phyloP scores from a whole-genome alignment of 1,140 invertebrate genomes.

The Brachionus koreanus region DNA sequence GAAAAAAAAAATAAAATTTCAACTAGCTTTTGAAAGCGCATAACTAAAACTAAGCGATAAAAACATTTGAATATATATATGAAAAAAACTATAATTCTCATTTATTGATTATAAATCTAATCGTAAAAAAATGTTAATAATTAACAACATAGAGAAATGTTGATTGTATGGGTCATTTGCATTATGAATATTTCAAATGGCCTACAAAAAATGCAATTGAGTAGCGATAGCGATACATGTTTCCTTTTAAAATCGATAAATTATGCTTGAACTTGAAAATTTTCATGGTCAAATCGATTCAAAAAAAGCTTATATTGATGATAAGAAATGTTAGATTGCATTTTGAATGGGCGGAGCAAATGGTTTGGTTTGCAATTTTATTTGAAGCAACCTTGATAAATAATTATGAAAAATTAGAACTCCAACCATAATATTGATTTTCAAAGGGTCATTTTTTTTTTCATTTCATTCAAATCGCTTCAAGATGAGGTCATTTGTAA shows the following conservation, averaged over 20 bases:
- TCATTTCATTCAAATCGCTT: background rate
- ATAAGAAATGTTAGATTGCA: constrained; percentile 15
- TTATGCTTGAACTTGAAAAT: constrained; percentile 28
- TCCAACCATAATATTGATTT: constrained; percentile 38
- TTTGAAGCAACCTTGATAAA: constrained; percentile 36
- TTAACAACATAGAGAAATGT: constrained; percentile 22
- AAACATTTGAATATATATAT: constrained; percentile 31
- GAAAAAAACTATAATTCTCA: background rate
- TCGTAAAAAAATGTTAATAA: constrained; percentile 40
- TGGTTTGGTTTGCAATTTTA: constrained; percentile 1
- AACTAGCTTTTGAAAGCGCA: constrained; percentile 16
- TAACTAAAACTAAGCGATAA: constrained; percentile 2
- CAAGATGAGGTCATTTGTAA: constrained; percentile 36
- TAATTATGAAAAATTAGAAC: constrained; percentile 43
- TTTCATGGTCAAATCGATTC: constrained; percentile 32
- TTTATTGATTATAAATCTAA: constrained; percentile 32
- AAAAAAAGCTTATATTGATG: too few species aligned
- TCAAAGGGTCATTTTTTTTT: constrained; percentile 31
- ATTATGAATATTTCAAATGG: constrained; percentile 37
- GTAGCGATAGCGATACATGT: background rate
- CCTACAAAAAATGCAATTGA: constrained; percentile 17
- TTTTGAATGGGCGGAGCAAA: background rate
- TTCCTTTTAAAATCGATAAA: constrained; percentile 28
- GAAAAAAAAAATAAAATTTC: background rate
- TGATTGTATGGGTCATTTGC: constrained; percentile 19